Evolutionary conservation across 2,113 vertebrate genomes (phyloP), one percentile per base, ranked within the genome.

Genomic region (Epinephelus fuscoguttatus): DNA sequence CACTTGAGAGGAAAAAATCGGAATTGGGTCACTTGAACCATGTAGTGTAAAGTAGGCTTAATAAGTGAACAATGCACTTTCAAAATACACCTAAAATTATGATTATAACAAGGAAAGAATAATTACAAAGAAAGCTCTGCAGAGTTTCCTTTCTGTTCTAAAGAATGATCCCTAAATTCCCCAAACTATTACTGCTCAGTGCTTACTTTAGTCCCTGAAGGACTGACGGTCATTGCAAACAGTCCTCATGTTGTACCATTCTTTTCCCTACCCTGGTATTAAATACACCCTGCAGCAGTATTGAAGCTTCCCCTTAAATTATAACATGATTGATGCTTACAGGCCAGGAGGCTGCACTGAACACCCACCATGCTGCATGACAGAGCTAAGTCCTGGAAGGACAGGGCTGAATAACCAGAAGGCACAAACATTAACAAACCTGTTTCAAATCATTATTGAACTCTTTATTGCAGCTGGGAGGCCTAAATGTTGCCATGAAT

Each of bases 231-330:
- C 57, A 64, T 12, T 37, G 21, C 40, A 64, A 80, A 82, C 72
- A 79, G 52, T 67, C 69, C 37, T 47, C 53, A 50, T n/a, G 21
- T 52, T 78, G 77, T 50, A 42, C 61, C 57, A 15, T 73, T 80
- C 68, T 21, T 56, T 82, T 82, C 52, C 53, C 47, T n/a, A 80
- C 25, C 50, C 75, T 83, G 82, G 33, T 83, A 80, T 80, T 90
- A 85, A 80, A 74, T 79, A 85, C 85, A 78, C 77, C 60, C 37
- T 50, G 62, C 50, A 70, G 67, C 70, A 71, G 83, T 23, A 42
- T 30, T 59, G 45, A 82, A 80, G 70, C 73, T 17, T 72, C 52
- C 79, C 57, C 37, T 90, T 66, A 60, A 85, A 89, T 82, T 91
- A 78, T 13, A 64, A 68, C 47, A 57, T 81, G 75, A 87, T 45